A percentile compares a stretch with the other conserved stretches of the same genome.
Evolutionary conservation across 1,140 invertebrate species (phyloP).

Genomic region (Saccostrea cuccullata): DNA sequence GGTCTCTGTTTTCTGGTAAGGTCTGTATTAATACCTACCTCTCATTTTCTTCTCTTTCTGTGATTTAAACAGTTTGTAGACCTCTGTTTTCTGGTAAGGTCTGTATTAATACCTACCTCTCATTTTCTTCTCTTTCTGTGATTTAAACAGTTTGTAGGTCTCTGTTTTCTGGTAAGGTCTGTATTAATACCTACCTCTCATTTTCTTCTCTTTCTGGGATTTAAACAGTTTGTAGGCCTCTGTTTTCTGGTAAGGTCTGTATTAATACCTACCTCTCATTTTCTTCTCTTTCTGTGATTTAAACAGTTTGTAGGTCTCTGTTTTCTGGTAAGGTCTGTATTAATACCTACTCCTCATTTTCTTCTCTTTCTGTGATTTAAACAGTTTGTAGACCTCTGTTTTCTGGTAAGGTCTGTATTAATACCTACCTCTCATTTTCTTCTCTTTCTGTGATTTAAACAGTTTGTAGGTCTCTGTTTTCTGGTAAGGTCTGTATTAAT

Average conservation of each 20-base stretch:
- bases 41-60: conserved; percentile 81
- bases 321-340: conserved; percentile 86
- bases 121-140: conserved; percentile 52
- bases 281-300: too few species aligned
- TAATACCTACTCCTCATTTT: too few species aligned
- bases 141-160: too few species aligned
- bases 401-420: conserved; percentile 85
- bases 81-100: too few species aligned
- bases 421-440: too few species aligned
- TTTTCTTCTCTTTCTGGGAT: conserved; percentile 82
- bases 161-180: too few species aligned
- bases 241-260: conserved; percentile 84
- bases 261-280: conserved; percentile 67
- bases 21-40: conserved; percentile 55
- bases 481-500: too few species aligned
- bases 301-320: conserved; percentile 84
- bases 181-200: conserved; percentile 65
- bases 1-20: too few species aligned
- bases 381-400: conserved; percentile 82
- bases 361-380: too few species aligned
- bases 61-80: background rate
- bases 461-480: too few species aligned
- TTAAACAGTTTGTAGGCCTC: conserved; percentile 91
- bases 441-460: too few species aligned
- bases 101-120: conserved; percentile 63